Percentiles rank a stretch among this genome's conserved stretches.
Evolutionary conservation across 2,797 vertebrate genomes (phyloP).

Genomic region (Holocentrus rufus): DNA sequence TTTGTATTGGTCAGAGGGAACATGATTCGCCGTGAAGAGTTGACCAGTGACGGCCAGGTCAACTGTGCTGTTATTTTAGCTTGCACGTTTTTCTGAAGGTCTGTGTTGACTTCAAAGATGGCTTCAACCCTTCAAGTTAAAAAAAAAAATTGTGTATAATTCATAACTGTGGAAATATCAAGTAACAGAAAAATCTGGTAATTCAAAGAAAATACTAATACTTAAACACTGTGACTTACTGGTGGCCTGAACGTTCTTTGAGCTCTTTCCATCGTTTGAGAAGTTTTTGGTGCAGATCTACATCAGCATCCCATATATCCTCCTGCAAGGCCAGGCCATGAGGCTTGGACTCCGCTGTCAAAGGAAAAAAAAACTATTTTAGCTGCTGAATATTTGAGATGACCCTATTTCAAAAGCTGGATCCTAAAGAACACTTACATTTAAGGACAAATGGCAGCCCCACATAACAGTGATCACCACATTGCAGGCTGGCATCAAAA

Average conservation of each 20-base stretch:
- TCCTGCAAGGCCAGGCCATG: constrained; percentile 90
- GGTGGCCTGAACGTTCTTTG: constrained; percentile 86
- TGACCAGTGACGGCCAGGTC: constrained; percentile 92
- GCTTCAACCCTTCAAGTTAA: constrained; percentile 83
- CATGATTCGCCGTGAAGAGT: constrained; percentile 84
- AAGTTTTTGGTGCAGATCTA: constrained; percentile 92
- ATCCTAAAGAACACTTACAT: constrained; percentile 85
- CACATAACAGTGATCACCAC: constrained; percentile 95
- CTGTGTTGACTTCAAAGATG: constrained; percentile 96
- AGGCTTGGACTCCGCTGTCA: constrained; percentile 88
- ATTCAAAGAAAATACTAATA: too few species aligned
- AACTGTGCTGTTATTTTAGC: constrained; percentile 91
- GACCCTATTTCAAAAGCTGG: neutral
- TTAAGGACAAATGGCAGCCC: constrained; percentile 95
- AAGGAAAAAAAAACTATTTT: neutral
- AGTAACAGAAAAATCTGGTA: neutral
- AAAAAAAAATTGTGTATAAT: constrained; percentile 7
- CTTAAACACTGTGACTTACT: constrained; percentile 79
- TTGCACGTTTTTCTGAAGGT: constrained; percentile 94
- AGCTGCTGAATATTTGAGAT: neutral
- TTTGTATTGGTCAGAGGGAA: constrained; percentile 97
- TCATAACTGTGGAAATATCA: neutral
- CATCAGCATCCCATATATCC: constrained; percentile 93
- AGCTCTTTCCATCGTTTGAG: constrained; percentile 91
- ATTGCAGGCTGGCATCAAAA: constrained; percentile 95